A percentile compares a stretch with the other conserved stretches of the same genome.
Conservation (phyloP, 2,797 vertebrate species). For the Enteromius viviparus region DNA sequence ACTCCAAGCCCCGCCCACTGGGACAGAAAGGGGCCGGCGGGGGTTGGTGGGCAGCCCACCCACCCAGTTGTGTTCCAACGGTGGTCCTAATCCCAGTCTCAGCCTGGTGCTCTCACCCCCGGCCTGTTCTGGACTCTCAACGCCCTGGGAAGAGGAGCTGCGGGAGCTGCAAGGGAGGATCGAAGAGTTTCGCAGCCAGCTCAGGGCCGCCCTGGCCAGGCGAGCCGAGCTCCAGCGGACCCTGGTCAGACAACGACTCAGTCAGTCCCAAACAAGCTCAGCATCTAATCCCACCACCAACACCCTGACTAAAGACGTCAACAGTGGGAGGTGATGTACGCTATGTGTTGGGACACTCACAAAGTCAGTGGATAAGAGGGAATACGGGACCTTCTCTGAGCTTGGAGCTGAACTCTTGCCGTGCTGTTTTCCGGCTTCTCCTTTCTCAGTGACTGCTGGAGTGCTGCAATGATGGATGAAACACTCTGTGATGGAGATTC, state of each 20-base stretch:
- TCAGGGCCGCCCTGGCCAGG: conserved; percentile 82
- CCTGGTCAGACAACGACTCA: conserved; percentile 75
- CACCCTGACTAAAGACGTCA: conserved; percentile 52
- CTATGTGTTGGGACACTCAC: conserved; percentile 11
- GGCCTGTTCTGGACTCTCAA: conserved; percentile 69
- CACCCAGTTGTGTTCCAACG: conserved; percentile 77
- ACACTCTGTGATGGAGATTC: conserved; percentile 36
- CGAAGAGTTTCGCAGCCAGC: conserved; percentile 78
- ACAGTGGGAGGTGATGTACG: conserved; percentile 58
- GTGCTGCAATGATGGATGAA: conserved; percentile 40
- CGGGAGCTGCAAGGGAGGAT: conserved; percentile 86
- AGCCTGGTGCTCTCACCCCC: conserved; percentile 76
- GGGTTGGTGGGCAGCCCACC: conserved; percentile 71
- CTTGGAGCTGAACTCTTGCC: background rate
- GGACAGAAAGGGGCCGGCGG: conserved; percentile 62
- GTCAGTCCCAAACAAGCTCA: conserved; percentile 64
- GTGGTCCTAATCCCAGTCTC: conserved; percentile 71
- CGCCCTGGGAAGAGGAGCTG: conserved; percentile 82
- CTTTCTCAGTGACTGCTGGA: conserved; percentile 35
- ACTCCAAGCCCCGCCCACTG: conserved; percentile 71
- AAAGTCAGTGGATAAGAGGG: conserved; percentile 11
- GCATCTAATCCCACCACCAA: conserved; percentile 57
- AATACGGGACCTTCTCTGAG: conserved; percentile 10
- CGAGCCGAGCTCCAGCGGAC: conserved; percentile 85
- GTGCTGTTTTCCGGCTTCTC: conserved; percentile 6